Evolutionary conservation across 2,797 vertebrate species (phyloP).

Genomic region (Myotis findleyi): DNA sequence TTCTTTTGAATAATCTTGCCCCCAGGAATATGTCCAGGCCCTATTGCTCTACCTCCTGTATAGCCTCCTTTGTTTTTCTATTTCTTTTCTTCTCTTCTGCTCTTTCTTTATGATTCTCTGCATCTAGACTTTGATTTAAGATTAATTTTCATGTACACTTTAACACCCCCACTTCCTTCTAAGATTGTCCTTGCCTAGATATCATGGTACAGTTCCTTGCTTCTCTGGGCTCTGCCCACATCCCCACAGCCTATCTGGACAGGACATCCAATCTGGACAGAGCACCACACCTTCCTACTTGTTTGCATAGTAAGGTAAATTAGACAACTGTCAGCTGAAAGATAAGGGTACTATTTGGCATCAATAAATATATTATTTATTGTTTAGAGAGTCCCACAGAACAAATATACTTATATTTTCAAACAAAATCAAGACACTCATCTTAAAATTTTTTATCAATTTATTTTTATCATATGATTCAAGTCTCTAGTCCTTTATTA

Average conservation of each 20-base stretch:
- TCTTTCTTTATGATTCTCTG: background rate
- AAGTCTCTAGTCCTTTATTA: slow-evolving; percentile 5
- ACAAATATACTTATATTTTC: background rate
- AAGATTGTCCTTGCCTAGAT: background rate
- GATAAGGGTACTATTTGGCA: background rate
- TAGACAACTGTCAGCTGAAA: background rate
- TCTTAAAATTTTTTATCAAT: background rate
- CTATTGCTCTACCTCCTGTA: background rate
- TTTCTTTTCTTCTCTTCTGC: background rate
- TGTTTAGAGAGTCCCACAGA: background rate
- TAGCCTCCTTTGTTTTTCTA: background rate
- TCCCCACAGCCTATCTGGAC: background rate
- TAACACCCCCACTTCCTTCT: background rate
- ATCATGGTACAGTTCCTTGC: background rate
- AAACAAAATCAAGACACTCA: slow-evolving; percentile 27
- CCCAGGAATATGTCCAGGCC: background rate
- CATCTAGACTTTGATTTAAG: background rate
- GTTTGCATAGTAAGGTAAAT: background rate
- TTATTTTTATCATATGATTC: background rate
- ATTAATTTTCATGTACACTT: background rate
- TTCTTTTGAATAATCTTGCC: background rate
- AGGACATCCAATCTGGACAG: background rate
- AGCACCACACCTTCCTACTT: background rate
- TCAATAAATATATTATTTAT: background rate
- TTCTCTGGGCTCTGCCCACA: background rate